A percentile compares a stretch with the other conserved stretches of the same genome.
phyloP scores from a whole-genome alignment of 2,113 vertebrate species.

The Cololabis saira region DNA sequence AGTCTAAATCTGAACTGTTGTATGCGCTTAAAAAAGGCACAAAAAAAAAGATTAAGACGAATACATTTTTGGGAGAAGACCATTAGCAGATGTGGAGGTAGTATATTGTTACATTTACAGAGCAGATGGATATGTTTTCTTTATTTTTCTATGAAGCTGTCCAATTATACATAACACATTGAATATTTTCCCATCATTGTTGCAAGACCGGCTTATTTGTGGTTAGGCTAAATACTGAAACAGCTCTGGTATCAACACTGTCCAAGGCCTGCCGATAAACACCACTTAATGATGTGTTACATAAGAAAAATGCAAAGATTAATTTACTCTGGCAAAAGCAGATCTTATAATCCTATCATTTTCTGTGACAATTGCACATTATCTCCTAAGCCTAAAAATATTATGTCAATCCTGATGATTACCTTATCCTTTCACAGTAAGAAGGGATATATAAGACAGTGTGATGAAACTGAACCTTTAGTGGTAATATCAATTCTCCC shows the following conservation, averaged over 20 bases:
- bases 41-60: too few relatives aligned
- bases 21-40: too few relatives aligned
- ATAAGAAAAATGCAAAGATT: conserved; percentile 22
- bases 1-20: too few relatives aligned
- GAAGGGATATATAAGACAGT: not conserved
- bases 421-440: not conserved
- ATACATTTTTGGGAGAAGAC: too few relatives aligned
- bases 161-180: conserved; percentile 2
- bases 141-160: conserved; percentile 8
- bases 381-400: conserved; percentile 24
- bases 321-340: conserved; percentile 24
- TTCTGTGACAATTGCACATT: conserved; percentile 1
- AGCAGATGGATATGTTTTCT: conserved; percentile 11
- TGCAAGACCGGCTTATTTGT: not conserved
- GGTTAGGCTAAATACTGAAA: conserved; percentile 8
- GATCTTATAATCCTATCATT: conserved; percentile 28
- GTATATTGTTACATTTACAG: conserved; percentile 8
- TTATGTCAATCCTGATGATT: conserved; percentile 20
- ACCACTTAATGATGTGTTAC: conserved; percentile 21
- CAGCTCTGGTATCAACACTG: conserved; percentile 1
- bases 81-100: not conserved
- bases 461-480: not conserved
- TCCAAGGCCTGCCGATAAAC: not conserved
- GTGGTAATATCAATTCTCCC: not conserved
- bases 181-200: not conserved